Evolutionary conservation across 2,797 vertebrate species (phyloP), one percentile per base, ranked within the genome.

Genomic region (Karalla daura): DNA sequence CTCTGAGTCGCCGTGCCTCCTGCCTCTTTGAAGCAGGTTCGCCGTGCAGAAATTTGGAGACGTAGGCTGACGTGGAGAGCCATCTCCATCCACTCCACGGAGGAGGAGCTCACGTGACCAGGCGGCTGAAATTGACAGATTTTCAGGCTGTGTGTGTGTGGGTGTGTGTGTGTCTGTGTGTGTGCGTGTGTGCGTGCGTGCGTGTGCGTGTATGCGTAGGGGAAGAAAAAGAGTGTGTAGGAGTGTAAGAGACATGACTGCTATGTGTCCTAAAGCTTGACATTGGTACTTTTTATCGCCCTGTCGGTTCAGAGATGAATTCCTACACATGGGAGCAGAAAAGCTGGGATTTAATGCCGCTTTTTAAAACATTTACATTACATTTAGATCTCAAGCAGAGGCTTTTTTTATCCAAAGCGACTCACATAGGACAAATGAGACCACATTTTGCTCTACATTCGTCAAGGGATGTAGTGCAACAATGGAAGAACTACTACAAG

Each of bases 41-140:
- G 95, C 94, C 93, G 92, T 95, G 96, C 96, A 95, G 95, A 94
- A 96, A 96, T 96, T 96, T 92, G 94, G 95, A 98, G 96, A 98
- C 96, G 96, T 97, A 96, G 91, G 96, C 96, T 98, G 96, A 97
- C 96, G 96, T 97, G 96, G 96, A 96, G 95, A 96, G 95, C 95
- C 95, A 95, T 96, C 96, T 95, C 95, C 95, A 95, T 96, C 96
- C 95, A 96, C 95, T 95, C 95, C 94, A 93, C 93, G 89, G 94
- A 96, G 96, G 95, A 94, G 95, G 94, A 91, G 93, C 93, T 96
- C 96, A 98, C 95, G 96, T 98, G 96, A 95, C 94, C 93, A 76
- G 80, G 89, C 92, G 91, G 95, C 91, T 95, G 94, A 96, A 97
- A 96, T 96, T 97, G 96, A 97, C 96, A 97, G 96, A 88, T 91